Evolutionary conservation across 1,140 invertebrate species (phyloP), one percentile per base, ranked within the genome.

Genomic region (Mactra quadrangularis): DNA sequence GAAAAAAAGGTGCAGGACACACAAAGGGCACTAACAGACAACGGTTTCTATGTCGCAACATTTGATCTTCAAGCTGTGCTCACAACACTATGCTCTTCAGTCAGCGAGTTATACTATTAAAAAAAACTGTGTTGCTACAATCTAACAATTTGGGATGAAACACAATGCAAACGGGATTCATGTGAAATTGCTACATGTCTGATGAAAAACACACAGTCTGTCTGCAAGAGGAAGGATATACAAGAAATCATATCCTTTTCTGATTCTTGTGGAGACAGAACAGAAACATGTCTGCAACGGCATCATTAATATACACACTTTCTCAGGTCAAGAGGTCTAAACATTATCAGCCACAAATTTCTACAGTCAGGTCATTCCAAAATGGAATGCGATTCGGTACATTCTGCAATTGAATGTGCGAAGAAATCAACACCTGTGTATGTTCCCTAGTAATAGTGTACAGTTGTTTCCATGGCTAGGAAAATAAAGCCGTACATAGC

Each of bases 251-350:
- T 33, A 35, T 52, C 77, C 1, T 70, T 60, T 19, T 83, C 82
- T 0, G 82, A 83, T 31, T 59, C 19, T 19, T 77, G 82, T 52
- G 25, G 25, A 74, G 82, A 13, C 82, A 77, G 52, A 83, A 71
- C 41, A 66, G 74, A 45, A 83, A 84, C 27, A 50, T 55, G 22
- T 78, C 31, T 29, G 11, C 77, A 2, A 17, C 82, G 19, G 41
- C 27, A 27, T 41, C 27, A 4, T 25, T 82, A 33, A 6, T 50
- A 9, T 9, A 13, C 25, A 22, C 55, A 9, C 7, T 22, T 19
- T 15, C 55, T 13, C 25, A 19, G 15, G 7, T 59, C 7, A 13
- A 59, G 9, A 19, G n/a, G 55, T 27, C 9, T 59, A 13, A 19
- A 59, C 7, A 59, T 27, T 35, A 57, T 74, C 9, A 74, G 59